Percentiles rank a stretch among this genome's conserved stretches.
These are phyloP conservation scores for Uromys caudimaculatus DNA, from an alignment of 2,797 vertebrate genomes.

Conservation along the genomic window DNA sequence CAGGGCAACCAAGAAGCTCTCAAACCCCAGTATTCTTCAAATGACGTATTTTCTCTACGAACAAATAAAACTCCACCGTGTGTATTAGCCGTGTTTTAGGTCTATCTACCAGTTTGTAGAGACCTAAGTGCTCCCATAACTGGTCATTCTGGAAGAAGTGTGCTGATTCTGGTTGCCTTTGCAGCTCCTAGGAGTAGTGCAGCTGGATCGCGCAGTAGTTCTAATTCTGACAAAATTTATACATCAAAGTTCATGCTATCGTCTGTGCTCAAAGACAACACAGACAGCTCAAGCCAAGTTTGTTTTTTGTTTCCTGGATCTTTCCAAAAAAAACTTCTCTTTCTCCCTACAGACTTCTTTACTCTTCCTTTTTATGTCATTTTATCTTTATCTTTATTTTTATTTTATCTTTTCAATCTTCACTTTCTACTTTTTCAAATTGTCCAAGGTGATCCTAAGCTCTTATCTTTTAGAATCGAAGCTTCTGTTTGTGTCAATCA, in stretches of 20 bases:
- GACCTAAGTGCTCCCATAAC: background rate
- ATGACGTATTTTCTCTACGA: background rate
- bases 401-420: constrained; percentile 27
- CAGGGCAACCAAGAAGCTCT: background rate
- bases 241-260: background rate
- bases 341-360: background rate
- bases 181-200: background rate
- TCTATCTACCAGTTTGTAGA: background rate
- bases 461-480: background rate
- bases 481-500: background rate
- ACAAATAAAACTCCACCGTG: background rate
- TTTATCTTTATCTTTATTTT: constrained; percentile 50
- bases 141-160: background rate
- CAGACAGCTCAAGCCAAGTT: background rate
- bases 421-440: constrained; percentile 16
- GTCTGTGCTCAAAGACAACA: background rate
- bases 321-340: background rate
- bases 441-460: constrained; percentile 7
- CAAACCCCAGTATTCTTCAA: background rate
- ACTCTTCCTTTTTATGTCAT: background rate
- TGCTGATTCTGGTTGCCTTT: background rate
- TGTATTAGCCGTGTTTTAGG: background rate
- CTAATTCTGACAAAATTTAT: background rate
- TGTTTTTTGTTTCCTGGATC: background rate
- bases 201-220: background rate